phyloP scores from a whole-genome alignment of 2,888 invertebrate species.

The Pyrochroa serraticornis region DNA sequence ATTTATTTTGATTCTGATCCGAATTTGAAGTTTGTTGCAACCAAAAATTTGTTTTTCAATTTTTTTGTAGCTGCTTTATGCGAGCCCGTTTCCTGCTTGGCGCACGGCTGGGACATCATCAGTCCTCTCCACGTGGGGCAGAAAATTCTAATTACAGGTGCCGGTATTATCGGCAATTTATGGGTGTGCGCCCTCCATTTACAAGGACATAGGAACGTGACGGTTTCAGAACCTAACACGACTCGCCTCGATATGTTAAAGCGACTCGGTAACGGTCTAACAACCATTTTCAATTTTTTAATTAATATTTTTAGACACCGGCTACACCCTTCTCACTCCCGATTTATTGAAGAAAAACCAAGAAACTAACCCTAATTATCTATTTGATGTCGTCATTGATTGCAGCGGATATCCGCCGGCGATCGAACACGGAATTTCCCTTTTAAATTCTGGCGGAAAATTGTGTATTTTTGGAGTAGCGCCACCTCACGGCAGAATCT shows the following conservation, averaged over 20 bases:
- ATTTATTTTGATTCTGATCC: too few species aligned
- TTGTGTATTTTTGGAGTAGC: conserved; percentile 75
- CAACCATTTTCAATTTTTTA: not conserved
- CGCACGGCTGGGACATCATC: conserved; percentile 71
- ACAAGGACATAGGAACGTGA: conserved; percentile 72
- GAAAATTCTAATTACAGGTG: conserved; percentile 69
- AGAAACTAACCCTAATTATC: conserved; percentile 52
- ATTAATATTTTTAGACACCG: conserved; percentile 61
- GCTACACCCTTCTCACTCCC: conserved; percentile 65
- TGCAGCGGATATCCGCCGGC: conserved; percentile 76
- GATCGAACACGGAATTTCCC: conserved; percentile 66
- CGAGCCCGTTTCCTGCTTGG: conserved; percentile 74
- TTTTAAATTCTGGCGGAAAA: conserved; percentile 67
- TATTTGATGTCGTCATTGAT: conserved; percentile 72
- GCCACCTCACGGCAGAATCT: conserved; percentile 59
- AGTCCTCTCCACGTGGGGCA: conserved; percentile 66
- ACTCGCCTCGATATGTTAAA: conserved; percentile 60
- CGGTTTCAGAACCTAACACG: conserved; percentile 70
- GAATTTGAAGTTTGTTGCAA: too few species aligned
- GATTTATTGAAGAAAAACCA: conserved; percentile 59
- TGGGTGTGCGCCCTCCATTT: conserved; percentile 71
- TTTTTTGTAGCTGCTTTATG: conserved; percentile 64
- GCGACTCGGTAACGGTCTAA: conserved; percentile 57
- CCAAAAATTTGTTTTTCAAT: conserved; percentile 4
- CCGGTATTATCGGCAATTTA: conserved; percentile 76